phyloP scores from a whole-genome alignment of 1,140 invertebrate species.

The Neodiprion pinetum region DNA sequence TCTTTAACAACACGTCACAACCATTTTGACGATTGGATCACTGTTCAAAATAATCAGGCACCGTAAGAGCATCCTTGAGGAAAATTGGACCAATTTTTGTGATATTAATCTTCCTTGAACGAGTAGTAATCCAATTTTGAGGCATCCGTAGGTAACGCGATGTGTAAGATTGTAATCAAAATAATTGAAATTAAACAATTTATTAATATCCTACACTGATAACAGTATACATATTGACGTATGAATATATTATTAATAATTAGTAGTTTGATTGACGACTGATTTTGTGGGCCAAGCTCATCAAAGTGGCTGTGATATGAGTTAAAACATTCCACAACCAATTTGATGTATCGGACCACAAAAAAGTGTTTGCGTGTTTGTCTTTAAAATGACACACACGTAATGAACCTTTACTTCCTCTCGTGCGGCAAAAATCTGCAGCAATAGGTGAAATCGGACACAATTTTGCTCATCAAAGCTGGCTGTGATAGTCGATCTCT shows the following conservation, averaged over 20 bases:
- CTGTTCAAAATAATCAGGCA: slow-evolving; percentile 30
- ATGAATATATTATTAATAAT: not conserved
- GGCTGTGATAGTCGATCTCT: slow-evolving; percentile 80
- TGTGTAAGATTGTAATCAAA: too few species aligned
- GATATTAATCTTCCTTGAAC: too few species aligned
- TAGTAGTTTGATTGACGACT: slow-evolving; percentile 38
- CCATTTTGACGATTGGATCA: slow-evolving; percentile 77
- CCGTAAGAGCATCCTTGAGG: too few species aligned
- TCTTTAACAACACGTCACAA: slow-evolving; percentile 77
- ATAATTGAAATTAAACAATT: too few species aligned
- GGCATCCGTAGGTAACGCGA: too few species aligned
- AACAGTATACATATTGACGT: too few species aligned
- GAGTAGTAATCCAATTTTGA: too few species aligned
- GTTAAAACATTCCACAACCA: slow-evolving; percentile 73
- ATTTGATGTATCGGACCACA: slow-evolving; percentile 70
- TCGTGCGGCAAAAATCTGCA: not conserved
- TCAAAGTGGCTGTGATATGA: slow-evolving; percentile 86
- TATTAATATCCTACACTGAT: too few species aligned
- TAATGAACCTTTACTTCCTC: not conserved
- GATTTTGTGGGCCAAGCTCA: slow-evolving; percentile 68
- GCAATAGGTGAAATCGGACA: slow-evolving; percentile 45
- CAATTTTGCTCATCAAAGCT: slow-evolving; percentile 82
- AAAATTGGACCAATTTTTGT: too few species aligned
- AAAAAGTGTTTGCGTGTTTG: slow-evolving; percentile 37
- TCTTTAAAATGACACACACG: not conserved